phyloP scores from a whole-genome alignment of 2,113 vertebrate genomes.

The Thamnaconus septentrionalis region DNA sequence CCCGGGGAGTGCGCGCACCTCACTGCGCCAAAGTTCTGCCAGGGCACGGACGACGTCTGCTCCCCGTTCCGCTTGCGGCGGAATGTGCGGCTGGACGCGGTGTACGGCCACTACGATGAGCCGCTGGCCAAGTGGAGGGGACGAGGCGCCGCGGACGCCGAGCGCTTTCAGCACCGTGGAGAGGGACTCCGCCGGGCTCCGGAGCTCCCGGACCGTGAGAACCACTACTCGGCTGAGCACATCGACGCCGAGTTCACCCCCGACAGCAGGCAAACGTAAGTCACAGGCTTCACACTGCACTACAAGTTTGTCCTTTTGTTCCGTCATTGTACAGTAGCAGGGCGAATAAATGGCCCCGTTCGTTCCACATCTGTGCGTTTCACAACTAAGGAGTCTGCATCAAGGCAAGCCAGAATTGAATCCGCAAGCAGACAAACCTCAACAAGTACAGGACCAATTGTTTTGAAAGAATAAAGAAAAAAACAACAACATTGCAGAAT shows the following conservation, averaged over 20 bases:
- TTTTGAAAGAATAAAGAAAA: too few species aligned
- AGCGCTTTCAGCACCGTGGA: conserved; percentile 74
- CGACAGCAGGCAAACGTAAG: conserved; percentile 71
- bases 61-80: conserved; percentile 43
- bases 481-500: too few species aligned
- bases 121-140: conserved; percentile 57
- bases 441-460: too few species aligned
- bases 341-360: too few species aligned
- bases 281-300: conserved; percentile 13
- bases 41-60: conserved; percentile 36
- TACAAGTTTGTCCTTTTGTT: conserved; percentile 17
- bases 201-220: conserved; percentile 51
- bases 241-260: conserved; percentile 60
- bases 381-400: too few species aligned
- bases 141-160: conserved; percentile 44
- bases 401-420: too few species aligned
- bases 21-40: conserved; percentile 62
- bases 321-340: not conserved
- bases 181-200: conserved; percentile 52
- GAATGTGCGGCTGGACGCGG: conserved; percentile 45
- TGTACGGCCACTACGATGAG: conserved; percentile 54
- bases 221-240: conserved; percentile 53
- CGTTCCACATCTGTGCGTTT: too few species aligned
- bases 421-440: too few species aligned
- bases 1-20: conserved; percentile 26